Conservation (phyloP, 2,888 invertebrate species). For the Lasioglossum malachurum region DNA sequence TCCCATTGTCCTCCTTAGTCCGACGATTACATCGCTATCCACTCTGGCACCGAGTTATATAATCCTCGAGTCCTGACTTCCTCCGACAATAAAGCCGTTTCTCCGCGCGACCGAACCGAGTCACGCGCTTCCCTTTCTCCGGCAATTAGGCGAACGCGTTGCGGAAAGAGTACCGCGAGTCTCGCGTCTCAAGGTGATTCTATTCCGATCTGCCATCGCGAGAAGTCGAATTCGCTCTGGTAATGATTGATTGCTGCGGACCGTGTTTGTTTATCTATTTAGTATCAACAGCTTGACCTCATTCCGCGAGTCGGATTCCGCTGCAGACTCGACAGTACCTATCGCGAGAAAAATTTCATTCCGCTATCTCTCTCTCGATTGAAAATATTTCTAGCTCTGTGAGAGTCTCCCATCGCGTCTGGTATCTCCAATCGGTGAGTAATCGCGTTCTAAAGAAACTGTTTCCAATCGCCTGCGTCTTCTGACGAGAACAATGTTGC, state of each 20-base stretch:
- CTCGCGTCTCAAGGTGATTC: neutral
- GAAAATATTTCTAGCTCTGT: neutral
- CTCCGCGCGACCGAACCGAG: neutral
- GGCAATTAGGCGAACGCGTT: neutral
- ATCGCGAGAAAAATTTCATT: neutral
- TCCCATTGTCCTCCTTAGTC: constrained; percentile 41
- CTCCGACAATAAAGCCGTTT: constrained; percentile 22
- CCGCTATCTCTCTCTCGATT: neutral
- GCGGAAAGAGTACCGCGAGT: neutral
- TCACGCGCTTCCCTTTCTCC: constrained; percentile 15
- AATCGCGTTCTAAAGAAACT: neutral
- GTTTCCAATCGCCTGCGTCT: neutral
- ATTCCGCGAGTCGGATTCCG: neutral
- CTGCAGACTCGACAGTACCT: neutral
- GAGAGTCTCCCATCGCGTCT: neutral
- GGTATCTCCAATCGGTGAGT: neutral
- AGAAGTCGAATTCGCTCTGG: neutral
- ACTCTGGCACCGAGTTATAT: constrained; percentile 29
- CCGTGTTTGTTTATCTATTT: neutral
- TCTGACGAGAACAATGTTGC: neutral
- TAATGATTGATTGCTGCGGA: neutral
- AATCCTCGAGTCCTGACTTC: constrained; percentile 20
- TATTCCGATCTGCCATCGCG: neutral
- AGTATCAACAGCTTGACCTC: neutral
- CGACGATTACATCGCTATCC: constrained; percentile 21